Evolutionary conservation across 2,113 vertebrate genomes (phyloP).

Genomic region (Acrocephalus kingi): DNA sequence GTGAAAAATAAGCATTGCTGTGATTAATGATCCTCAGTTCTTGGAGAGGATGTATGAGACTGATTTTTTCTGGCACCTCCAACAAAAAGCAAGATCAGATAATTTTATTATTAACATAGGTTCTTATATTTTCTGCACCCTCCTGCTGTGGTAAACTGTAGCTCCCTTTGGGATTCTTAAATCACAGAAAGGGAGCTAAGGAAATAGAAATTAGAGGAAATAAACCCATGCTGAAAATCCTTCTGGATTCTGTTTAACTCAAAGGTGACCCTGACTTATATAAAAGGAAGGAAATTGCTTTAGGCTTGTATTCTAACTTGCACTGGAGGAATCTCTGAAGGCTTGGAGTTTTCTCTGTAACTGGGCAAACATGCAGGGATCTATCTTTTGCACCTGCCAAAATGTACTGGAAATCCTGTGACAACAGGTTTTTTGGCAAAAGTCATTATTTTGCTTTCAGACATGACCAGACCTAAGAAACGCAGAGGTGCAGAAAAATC

Average conservation of each 20-base stretch:
- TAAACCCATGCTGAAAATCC: background rate
- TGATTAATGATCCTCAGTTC: background rate
- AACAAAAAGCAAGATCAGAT: background rate
- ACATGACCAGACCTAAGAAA: background rate
- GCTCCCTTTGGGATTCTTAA: background rate
- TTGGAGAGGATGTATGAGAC: background rate
- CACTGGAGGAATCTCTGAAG: background rate
- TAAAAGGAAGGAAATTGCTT: constrained; percentile 7
- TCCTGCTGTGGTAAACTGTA: background rate
- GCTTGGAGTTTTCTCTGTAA: background rate
- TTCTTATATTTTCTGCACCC: background rate
- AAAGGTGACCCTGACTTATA: background rate
- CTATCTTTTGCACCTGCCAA: constrained; percentile 2
- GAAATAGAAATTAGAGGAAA: background rate
- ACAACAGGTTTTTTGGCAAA: background rate
- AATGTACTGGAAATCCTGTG: background rate
- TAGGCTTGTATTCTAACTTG: background rate
- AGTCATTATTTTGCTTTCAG: background rate
- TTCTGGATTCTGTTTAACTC: background rate
- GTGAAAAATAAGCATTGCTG: background rate
- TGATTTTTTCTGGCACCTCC: background rate
- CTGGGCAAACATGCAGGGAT: background rate
- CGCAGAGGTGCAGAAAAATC: background rate
- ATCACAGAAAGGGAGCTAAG: background rate
- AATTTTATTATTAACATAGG: background rate